Evolutionary conservation across 1,140 invertebrate species (phyloP), one percentile per base, ranked within the genome.

Genomic region (Drosophila quadrilineata): DNA sequence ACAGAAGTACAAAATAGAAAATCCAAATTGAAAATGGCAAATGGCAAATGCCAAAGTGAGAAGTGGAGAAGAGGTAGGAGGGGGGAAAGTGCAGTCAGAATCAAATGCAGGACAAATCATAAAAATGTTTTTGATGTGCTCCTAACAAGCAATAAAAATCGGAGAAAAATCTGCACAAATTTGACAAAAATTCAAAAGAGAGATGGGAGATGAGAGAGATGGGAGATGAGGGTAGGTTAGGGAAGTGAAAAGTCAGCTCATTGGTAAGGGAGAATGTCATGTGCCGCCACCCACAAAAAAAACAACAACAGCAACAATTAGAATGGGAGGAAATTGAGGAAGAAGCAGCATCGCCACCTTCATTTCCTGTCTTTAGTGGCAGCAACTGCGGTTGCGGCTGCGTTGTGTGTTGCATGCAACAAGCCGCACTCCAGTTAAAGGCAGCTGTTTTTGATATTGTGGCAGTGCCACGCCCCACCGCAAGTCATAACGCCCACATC

Each of bases 371-470:
- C n/a, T n/a, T n/a, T n/a, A n/a, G n/a, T n/a, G n/a, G n/a, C n/a
- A n/a, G n/a, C n/a, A n/a, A n/a, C n/a, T 46, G 77, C 73, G 68
- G 76, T 71, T 73, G 71, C 77, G 79, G 70, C 57, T 82, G 77
- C 76, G 69, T 59, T 59, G n/a, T n/a, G n/a, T 57, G 46, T 53
- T 17, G 48, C 14, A 63, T 56, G 50, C 48, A 38, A 36, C 53
- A 49, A 19, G 31, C n/a, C n/a, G n/a, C n/a, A n/a, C n/a, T n/a
- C n/a, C n/a, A n/a, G n/a, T n/a, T n/a, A n/a, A n/a, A n/a, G n/a
- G n/a, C n/a, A n/a, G n/a, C n/a, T n/a, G n/a, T n/a, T n/a, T n/a
- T n/a, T n/a, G n/a, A n/a, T n/a, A n/a, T n/a, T n/a, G n/a, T n/a
- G n/a, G n/a, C n/a, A n/a, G n/a, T n/a, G n/a, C n/a, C n/a, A n/a